Base-by-base conservation (phyloP, 2,888 invertebrate species). In the Zele albiditarsus region DNA sequence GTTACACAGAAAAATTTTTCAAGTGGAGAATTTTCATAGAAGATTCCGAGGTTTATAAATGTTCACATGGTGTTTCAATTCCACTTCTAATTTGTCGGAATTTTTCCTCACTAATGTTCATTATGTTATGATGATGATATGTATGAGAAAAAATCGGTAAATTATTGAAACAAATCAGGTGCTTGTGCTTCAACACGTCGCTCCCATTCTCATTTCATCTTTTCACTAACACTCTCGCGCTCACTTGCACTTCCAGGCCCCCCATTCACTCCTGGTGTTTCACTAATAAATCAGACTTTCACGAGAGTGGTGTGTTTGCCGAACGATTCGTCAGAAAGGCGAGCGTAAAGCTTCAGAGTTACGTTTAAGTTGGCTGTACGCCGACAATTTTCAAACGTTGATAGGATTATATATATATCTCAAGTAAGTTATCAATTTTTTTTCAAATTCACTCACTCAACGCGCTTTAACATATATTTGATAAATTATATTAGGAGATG, bases 161-260 rank as follows among this genome's bases (percentile, higher is more conserved):
- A 86, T 87, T 84, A 87, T 88, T 86, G 87, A 87, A 87, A 86
- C 86, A 87, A 88, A 88, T 88, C 85, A 87, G 84, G 84, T 38
- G 86, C 84, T 84, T 84, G 85, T 86, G 86, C 82, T 69, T 78
- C 80, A 23, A 31, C 38, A 58, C 16, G 23, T 23, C 8, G 5
- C n/a, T n/a, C 2, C n/a, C 46, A 46, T 16, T 46, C n/a, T 46
- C 46, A 46, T 42, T 42, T 16, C 46, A 1, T n/a, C 3, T n/a
- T 46, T 5, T 5, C 2, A 5, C 46, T 4, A 8, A 4, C 20
- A 8, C 3, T 53, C 20, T 53, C n/a, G 3, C 14, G 4, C 46
- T 3, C 46, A 0, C 46, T 46, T 3, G n/a, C 46, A 16, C 46
- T 23, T 23, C 20, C 10, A 38, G 10, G 12, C 38, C 38, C 38